These are phyloP conservation scores for Cephus spinipes DNA, from an alignment of 2,888 invertebrate genomes.

Conservation along the genomic window DNA sequence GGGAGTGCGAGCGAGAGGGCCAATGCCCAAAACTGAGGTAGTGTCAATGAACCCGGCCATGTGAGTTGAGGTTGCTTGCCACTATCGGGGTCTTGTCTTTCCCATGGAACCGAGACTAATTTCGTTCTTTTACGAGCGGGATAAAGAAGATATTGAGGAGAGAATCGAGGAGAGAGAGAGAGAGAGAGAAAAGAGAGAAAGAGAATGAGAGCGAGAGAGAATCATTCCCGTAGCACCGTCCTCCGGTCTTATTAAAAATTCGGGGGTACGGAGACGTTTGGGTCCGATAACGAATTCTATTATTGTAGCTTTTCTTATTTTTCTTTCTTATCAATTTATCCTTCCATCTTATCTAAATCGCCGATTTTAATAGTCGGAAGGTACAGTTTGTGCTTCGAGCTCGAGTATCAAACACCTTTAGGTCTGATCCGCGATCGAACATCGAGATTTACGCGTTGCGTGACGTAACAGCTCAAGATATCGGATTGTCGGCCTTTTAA, in stretches of 20 bases:
- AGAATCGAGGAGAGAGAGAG: conserved; percentile 6
- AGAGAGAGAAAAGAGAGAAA: conserved; percentile 7
- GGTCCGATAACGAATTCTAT: no score
- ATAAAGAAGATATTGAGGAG: conserved; percentile 18
- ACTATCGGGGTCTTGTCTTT: conserved; percentile 67
- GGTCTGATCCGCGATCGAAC: no score
- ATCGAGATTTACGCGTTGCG: not conserved
- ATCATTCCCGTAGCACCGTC: not conserved
- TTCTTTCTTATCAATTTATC: no score
- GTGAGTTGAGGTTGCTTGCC: conserved; percentile 57
- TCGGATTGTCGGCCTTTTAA: conserved; percentile 22
- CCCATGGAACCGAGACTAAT: conserved; percentile 66
- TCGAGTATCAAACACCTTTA: no score
- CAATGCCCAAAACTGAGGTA: conserved; percentile 65
- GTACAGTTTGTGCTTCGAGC: no score
- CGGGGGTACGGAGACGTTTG: no score
- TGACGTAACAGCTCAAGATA: conserved; percentile 20
- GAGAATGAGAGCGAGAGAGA: not conserved
- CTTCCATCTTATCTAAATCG: no score
- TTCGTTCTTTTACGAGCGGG: conserved; percentile 63
- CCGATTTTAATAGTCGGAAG: no score
- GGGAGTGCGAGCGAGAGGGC: conserved; percentile 54
- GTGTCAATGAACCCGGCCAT: conserved; percentile 65
- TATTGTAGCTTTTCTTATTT: no score
- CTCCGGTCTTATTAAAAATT: no score